A percentile compares a stretch with the other conserved stretches of the same genome.
Conservation (phyloP, 2,888 invertebrate species). For the Mayetiola destructor region DNA sequence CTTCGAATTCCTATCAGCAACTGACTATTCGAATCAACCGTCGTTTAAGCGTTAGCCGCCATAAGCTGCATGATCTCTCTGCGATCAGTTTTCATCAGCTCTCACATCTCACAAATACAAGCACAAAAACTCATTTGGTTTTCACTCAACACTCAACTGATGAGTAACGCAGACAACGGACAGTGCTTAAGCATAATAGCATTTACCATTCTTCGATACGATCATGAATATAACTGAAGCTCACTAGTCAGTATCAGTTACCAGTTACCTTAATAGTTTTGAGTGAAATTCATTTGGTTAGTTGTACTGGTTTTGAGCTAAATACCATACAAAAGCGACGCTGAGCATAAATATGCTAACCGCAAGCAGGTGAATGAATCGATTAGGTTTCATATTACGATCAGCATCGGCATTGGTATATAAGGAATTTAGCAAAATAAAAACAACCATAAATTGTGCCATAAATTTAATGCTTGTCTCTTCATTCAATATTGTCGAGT, state of each 20-base stretch:
- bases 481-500: not conserved
- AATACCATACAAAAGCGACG: too few species aligned
- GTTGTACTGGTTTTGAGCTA: not conserved
- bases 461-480: conserved; percentile 1
- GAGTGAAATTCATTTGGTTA: not conserved
- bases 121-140: too few species aligned
- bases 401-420: not conserved
- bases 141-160: not conserved
- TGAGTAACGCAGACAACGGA: not conserved
- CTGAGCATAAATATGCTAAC: not conserved
- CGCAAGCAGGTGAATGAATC: conserved; percentile 11
- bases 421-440: not conserved
- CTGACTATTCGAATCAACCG: not conserved
- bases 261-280: too few species aligned
- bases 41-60: too few species aligned
- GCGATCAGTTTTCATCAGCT: not conserved
- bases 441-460: not conserved
- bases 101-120: not conserved
- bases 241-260: not conserved
- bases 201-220: not conserved
- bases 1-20: not conserved
- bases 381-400: too few species aligned
- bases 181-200: too few species aligned
- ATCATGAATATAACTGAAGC: not conserved
- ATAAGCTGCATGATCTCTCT: not conserved